Percentiles rank a stretch among this genome's conserved stretches.
Conservation (phyloP, 2,797 vertebrate species). For the Erpetoichthys calabaricus region DNA sequence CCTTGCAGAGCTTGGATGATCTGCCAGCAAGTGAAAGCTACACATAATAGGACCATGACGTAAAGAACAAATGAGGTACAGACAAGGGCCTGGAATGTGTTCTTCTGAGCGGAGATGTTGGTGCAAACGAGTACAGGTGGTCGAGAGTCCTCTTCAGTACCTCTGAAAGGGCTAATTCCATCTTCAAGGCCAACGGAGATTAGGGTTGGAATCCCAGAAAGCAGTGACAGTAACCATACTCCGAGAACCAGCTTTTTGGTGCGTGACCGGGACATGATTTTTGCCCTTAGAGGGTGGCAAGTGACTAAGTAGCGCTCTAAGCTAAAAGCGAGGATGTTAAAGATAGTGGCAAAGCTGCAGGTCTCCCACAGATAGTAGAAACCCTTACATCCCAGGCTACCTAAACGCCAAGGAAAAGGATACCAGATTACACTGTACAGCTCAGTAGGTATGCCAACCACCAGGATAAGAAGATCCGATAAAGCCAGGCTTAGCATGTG, state of each 20-base stretch:
- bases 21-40: slow-evolving; percentile 14
- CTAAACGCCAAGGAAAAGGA: slow-evolving; percentile 15
- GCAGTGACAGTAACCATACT: slow-evolving; percentile 14
- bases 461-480: slow-evolving; percentile 18
- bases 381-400: slow-evolving; percentile 12
- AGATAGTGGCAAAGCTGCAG: slow-evolving; percentile 20
- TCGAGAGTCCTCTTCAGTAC: not conserved
- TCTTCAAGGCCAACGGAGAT: slow-evolving; percentile 20
- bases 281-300: slow-evolving; percentile 17
- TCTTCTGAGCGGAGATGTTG: slow-evolving; percentile 6
- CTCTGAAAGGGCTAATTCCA: slow-evolving; percentile 1
- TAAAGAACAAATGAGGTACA: slow-evolving; percentile 17
- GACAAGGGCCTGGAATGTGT: slow-evolving; percentile 12
- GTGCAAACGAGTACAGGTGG: slow-evolving; percentile 15
- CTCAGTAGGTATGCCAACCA: slow-evolving; percentile 17
- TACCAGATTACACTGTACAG: slow-evolving; percentile 20
- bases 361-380: slow-evolving; percentile 22
- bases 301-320: slow-evolving; percentile 19
- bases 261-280: slow-evolving; percentile 5
- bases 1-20: slow-evolving; percentile 16
- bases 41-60: slow-evolving; percentile 11
- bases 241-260: slow-evolving; percentile 13
- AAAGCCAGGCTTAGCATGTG: slow-evolving; percentile 22
- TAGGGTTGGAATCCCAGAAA: slow-evolving; percentile 15
- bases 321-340: slow-evolving; percentile 21